phyloP scores from a whole-genome alignment of 2,888 invertebrate genomes.

The Hyppa rectilinea region DNA sequence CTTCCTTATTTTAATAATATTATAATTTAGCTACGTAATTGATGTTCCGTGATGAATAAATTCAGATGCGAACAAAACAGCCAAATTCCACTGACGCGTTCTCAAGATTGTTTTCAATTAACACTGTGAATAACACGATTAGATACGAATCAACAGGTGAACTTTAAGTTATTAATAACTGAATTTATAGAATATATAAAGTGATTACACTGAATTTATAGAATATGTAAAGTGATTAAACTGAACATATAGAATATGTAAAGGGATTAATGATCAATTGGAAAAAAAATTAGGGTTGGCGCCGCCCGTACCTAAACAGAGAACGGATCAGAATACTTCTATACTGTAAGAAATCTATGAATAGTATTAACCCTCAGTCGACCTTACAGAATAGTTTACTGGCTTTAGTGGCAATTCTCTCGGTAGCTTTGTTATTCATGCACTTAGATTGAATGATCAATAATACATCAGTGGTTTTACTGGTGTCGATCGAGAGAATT shows the following conservation, averaged over 20 bases:
- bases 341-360: conserved; percentile 52
- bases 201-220: too few species aligned
- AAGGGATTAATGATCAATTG: too few species aligned
- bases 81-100: conserved; percentile 6
- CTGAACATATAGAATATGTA: too few species aligned
- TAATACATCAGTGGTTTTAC: conserved; percentile 25
- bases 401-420: conserved; percentile 39
- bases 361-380: conserved; percentile 55
- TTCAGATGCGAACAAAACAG: conserved; percentile 1
- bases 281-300: too few species aligned
- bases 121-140: conserved; percentile 34
- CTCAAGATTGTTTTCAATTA: conserved; percentile 23
- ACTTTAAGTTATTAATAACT: conserved; percentile 14
- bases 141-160: conserved; percentile 14
- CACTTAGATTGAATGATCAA: conserved; percentile 41
- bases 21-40: background rate
- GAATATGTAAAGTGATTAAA: conserved; percentile 16
- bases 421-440: conserved; percentile 48
- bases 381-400: conserved; percentile 45
- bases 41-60: background rate
- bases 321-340: conserved; percentile 34
- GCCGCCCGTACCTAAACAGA: too few species aligned
- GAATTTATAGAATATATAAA: too few species aligned
- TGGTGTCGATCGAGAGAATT: background rate
- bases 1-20: conserved; percentile 1